Evolutionary conservation across 2,797 vertebrate genomes (phyloP).

Genomic region (Poeciliopsis gracilis): DNA sequence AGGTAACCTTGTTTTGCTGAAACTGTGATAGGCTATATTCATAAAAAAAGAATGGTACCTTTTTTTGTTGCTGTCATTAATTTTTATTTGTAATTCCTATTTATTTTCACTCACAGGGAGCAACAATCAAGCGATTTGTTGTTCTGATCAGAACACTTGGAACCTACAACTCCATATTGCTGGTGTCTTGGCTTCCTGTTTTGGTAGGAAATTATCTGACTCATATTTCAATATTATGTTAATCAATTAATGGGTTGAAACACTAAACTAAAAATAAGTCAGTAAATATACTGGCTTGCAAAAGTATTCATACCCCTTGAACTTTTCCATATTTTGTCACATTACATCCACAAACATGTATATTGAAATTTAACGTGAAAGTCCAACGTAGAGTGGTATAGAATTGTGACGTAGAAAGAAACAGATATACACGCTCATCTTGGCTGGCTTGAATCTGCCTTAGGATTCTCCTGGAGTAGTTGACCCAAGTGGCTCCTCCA

Average conservation of each 20-base stretch:
- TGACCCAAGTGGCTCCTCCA: no score
- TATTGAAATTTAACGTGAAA: no score
- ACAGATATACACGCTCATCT: no score
- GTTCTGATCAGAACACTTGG: conserved; percentile 98
- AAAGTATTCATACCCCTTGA: no score
- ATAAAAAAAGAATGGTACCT: not conserved
- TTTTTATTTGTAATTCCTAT: conserved; percentile 5
- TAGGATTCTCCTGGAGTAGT: no score
- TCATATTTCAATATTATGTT: not conserved
- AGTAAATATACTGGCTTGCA: no score
- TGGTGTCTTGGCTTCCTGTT: conserved; percentile 97
- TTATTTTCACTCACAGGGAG: conserved; percentile 80
- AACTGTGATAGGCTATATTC: not conserved
- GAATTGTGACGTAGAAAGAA: no score
- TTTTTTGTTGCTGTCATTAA: not conserved
- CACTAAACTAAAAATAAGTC: not conserved
- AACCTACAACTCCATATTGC: conserved; percentile 95
- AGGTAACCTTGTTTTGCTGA: not conserved
- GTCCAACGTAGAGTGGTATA: no score
- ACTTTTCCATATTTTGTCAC: no score
- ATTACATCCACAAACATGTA: no score
- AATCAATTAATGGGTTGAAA: not conserved
- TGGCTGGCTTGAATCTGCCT: no score
- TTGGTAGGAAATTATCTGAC: conserved; percentile 70
- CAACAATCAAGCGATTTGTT: conserved; percentile 96